These are phyloP conservation scores for Papilio polytes DNA, from an alignment of 1,140 invertebrate species.

Conservation along the genomic window DNA sequence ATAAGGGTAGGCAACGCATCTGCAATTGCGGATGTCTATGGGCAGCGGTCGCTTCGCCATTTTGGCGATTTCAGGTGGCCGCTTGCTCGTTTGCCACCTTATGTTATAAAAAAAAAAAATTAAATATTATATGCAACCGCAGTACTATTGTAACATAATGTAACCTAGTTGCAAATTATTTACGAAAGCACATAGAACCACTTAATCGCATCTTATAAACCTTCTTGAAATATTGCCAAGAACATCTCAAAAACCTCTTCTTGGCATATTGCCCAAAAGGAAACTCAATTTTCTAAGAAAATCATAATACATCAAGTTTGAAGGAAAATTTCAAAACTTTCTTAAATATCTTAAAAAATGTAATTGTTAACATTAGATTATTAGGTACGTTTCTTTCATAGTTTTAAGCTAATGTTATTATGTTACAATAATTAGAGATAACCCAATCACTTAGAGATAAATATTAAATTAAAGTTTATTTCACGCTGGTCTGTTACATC, in stretches of 20 bases:
- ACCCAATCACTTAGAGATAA: too few species aligned
- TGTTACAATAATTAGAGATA: too few species aligned
- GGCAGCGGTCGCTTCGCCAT: too few species aligned
- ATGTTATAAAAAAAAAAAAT: too few species aligned
- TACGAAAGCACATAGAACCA: background rate
- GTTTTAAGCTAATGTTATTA: too few species aligned
- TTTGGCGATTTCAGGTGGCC: too few species aligned
- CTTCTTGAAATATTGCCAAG: background rate
- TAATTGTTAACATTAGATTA: too few species aligned
- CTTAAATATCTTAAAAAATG: background rate
- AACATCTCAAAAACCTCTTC: background rate
- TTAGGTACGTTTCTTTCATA: too few species aligned
- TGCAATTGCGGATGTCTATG: too few species aligned
- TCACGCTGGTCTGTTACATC: background rate
- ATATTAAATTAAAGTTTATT: background rate
- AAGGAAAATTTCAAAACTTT: background rate
- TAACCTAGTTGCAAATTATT: background rate
- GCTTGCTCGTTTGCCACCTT: too few species aligned
- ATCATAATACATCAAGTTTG: background rate
- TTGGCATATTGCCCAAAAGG: background rate
- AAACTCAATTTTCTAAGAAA: background rate
- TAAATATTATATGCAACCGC: slow-evolving; percentile 8
- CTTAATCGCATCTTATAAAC: background rate
- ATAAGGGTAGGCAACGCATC: too few species aligned
- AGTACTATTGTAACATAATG: background rate